These are phyloP conservation scores for Dugesia japonica DNA, from an alignment of 2,888 invertebrate genomes.

Conservation along the genomic window DNA sequence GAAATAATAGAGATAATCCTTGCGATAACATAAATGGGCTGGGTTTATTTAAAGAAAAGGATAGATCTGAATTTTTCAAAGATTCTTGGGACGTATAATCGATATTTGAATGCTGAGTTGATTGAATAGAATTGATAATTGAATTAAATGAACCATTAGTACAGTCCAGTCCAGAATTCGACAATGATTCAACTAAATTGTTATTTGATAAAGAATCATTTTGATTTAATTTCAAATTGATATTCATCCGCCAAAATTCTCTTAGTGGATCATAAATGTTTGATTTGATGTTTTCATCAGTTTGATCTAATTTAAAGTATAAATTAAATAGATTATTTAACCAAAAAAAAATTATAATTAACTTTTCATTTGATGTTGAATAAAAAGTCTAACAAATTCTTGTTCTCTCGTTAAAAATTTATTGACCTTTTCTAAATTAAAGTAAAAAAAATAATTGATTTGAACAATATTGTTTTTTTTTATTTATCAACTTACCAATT, in stretches of 20 bases:
- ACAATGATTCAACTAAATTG: not conserved
- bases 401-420: constrained; percentile 8
- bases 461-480: not conserved
- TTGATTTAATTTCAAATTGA: not conserved
- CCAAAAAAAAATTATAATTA: not conserved
- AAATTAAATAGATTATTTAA: not conserved
- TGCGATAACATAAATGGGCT: not conserved
- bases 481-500: not conserved
- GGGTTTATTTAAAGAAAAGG: not conserved
- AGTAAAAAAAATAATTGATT: not conserved
- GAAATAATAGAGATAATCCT: not conserved
- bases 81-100: not conserved
- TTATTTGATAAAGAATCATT: not conserved
- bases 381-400: constrained; percentile 12
- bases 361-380: constrained; percentile 20
- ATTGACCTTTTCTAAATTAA: not conserved
- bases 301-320: not conserved
- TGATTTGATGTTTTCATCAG: not conserved
- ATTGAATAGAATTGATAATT: not conserved
- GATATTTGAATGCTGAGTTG: not conserved
- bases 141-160: not conserved
- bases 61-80: not conserved
- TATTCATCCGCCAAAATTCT: constrained; percentile 20
- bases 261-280: not conserved
- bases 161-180: not conserved